Evolutionary conservation across 2,888 invertebrate genomes (phyloP), one percentile per base, ranked within the genome.

Genomic region (Melipona bicolor): DNA sequence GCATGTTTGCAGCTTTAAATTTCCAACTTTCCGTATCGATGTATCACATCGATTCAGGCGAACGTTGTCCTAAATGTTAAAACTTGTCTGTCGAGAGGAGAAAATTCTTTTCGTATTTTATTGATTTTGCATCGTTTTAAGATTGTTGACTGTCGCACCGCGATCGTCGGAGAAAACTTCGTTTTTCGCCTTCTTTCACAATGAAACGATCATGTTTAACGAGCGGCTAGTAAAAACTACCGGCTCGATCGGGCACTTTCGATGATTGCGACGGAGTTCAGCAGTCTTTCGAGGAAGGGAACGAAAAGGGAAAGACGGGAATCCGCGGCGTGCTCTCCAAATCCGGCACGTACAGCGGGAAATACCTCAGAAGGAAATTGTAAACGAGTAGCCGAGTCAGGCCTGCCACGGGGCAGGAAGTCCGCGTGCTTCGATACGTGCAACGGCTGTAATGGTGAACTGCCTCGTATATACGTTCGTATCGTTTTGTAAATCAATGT

Each of bases 291-390:
- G 50, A 21, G 3, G 15, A 15, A 50, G 27, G 17, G 64, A 81
- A 61, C 61, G 36, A 85, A 85, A 81, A 64, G 75, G 81, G 52
- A 50, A 43, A 43, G 52, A 65, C 19, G 19, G 72, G 75, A 74
- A 83, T 83, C 27, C 56, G 59, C 15, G 71, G 79, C 75, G 83
- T 75, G 83, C 32, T 56, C 72, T 65, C 79, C 62, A 68, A 84
- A 84, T 74, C 49, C 62, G 19, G 19, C 27, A 52, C 49, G 62
- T 49, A 59, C 27, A 21, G 17, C 71, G 24, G 50, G 70, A 73
- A 68, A 69, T 78, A 21, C 59, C 73, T 50, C 27, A 56, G 69
- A 86, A 82, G 85, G 82, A 86, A 82, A 75, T 73, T 65, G 65
- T 68, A 43, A 21, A 32, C 21, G 52, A 36, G 61, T 36, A 19